These are phyloP conservation scores for Steatornis caripensis DNA, from an alignment of 2,113 vertebrate species.

Conservation along the genomic window DNA sequence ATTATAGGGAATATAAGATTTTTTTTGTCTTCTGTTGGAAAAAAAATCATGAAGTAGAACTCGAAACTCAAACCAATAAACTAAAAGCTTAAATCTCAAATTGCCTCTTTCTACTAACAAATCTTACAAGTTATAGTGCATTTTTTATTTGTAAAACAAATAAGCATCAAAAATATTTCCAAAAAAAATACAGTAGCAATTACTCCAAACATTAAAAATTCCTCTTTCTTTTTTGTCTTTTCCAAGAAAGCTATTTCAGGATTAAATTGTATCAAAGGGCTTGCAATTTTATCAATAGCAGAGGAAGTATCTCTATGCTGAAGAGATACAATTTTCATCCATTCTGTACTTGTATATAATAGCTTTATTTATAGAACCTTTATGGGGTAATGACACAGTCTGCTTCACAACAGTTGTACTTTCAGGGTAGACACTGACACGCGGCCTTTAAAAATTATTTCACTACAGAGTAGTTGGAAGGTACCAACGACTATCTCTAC, in stretches of 20 bases:
- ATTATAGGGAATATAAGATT: neutral
- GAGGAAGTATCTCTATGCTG: neutral
- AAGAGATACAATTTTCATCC: neutral
- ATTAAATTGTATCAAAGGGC: neutral
- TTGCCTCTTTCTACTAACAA: neutral
- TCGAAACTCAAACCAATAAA: neutral
- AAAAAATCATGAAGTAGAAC: neutral
- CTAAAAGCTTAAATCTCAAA: neutral
- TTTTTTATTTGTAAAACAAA: neutral
- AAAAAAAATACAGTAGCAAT: slow-evolving; percentile 26
- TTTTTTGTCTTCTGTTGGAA: neutral
- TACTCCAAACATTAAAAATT: neutral
- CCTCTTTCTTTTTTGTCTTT: neutral
- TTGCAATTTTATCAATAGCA: neutral
- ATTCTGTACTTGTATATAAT: neutral
- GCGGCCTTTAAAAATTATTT: neutral
- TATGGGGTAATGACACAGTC: neutral
- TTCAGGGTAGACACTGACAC: neutral
- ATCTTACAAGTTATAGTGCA: neutral
- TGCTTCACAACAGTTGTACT: neutral
- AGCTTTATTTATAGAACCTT: neutral
- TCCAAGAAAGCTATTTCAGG: neutral
- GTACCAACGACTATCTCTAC: neutral
- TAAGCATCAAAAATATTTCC: neutral
- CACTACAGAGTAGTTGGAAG: neutral